These are phyloP conservation scores for Hoplodrina blanda DNA, from an alignment of 2,888 invertebrate genomes.

Conservation along the genomic window DNA sequence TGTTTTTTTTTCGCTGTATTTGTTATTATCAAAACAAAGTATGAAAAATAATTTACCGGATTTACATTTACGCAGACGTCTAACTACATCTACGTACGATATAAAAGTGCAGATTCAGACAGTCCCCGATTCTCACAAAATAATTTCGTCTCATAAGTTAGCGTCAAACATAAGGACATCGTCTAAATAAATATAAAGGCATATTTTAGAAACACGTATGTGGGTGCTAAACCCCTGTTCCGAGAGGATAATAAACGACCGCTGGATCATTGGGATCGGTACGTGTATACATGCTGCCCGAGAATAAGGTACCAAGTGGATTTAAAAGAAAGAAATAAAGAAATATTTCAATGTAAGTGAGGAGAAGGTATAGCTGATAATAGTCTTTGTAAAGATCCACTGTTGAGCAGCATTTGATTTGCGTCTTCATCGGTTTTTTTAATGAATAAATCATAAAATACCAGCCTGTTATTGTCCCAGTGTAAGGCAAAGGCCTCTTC, in stretches of 20 bases:
- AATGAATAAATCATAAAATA: too few species aligned
- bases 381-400: constrained; percentile 20
- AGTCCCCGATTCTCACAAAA: constrained; percentile 17
- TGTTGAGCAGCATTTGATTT: neutral
- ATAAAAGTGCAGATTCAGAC: neutral
- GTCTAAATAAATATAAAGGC: constrained; percentile 51
- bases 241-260: constrained; percentile 66
- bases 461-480: too few species aligned
- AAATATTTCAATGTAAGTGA: neutral
- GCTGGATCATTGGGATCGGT: constrained; percentile 65
- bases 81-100: too few species aligned
- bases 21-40: too few species aligned
- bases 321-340: constrained; percentile 25
- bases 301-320: constrained; percentile 26
- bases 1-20: too few species aligned
- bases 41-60: too few species aligned
- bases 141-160: constrained; percentile 17
- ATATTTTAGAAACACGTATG: constrained; percentile 59
- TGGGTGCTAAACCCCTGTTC: constrained; percentile 47
- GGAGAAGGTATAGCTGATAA: constrained; percentile 12
- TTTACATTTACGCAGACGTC: too few species aligned
- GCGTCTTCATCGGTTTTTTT: constrained; percentile 3
- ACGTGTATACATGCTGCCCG: constrained; percentile 52
- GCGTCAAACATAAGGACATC: constrained; percentile 30
- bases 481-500: too few species aligned